Evolutionary conservation across 1,140 invertebrate species (phyloP).

Genomic region (Atta texana): DNA sequence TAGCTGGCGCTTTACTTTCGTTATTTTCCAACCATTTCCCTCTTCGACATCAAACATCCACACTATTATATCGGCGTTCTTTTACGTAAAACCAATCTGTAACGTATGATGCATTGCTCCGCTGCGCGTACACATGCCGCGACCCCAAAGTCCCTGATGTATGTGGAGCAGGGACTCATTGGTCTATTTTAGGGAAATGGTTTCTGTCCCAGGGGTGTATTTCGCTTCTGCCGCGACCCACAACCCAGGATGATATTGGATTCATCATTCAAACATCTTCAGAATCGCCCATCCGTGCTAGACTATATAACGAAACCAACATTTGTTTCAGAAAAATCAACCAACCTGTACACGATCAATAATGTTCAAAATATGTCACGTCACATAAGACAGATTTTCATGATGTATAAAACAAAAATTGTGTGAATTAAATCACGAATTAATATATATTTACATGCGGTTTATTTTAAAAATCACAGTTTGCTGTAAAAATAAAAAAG

Average conservation of each 20-base stretch:
- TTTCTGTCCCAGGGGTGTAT: slow-evolving; percentile 73
- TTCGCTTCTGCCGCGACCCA: slow-evolving; percentile 69
- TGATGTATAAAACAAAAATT: not conserved
- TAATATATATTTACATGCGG: not conserved
- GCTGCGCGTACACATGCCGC: slow-evolving; percentile 29
- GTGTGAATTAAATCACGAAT: not conserved
- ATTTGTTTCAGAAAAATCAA: slow-evolving; percentile 2
- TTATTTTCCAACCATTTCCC: slow-evolving; percentile 77
- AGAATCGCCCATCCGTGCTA: slow-evolving; percentile 45
- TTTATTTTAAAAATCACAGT: not conserved
- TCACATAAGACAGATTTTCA: not conserved
- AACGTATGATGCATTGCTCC: slow-evolving; percentile 71
- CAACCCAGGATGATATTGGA: slow-evolving; percentile 69
- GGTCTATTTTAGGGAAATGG: slow-evolving; percentile 76
- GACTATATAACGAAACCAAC: slow-evolving; percentile 52
- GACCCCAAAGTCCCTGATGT: slow-evolving; percentile 62
- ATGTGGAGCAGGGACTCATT: slow-evolving; percentile 67
- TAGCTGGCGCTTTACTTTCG: slow-evolving; percentile 72
- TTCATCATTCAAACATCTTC: slow-evolving; percentile 78
- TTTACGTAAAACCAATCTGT: slow-evolving; percentile 74
- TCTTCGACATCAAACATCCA: slow-evolving; percentile 69
- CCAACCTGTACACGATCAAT: not conserved
- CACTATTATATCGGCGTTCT: slow-evolving; percentile 68
- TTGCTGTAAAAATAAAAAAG: slow-evolving; percentile 5
- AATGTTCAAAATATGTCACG: not conserved